Evolutionary conservation across 1,140 invertebrate species (phyloP), one percentile per base, ranked within the genome.

Genomic region (Cheumatopsyche charites): DNA sequence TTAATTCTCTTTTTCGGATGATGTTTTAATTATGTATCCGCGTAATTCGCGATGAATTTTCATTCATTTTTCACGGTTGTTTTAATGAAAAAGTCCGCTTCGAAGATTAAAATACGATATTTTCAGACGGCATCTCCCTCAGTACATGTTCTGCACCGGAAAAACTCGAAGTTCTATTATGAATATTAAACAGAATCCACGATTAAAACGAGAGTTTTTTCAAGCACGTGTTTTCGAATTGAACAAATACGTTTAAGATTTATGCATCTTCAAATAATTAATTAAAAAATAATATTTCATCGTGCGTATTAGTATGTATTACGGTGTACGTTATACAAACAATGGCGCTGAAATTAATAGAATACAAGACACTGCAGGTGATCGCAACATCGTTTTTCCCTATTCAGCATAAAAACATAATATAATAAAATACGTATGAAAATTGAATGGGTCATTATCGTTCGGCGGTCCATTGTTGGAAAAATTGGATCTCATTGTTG

Each of bases 401-500:
- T 36, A 9, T 36, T 9, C 9, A 4, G 9, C 29, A 36, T 4
- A 9, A 36, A 36, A 36, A 36, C 9, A 36, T 36, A 36, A 36
- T 36, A 36, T 9, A 9, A 36, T 9, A 36, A 55, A 68, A 55
- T 26, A 68, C 26, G 11, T 19, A 55, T 68, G 36, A 55, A 58
- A 55, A 68, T 68, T 49, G 66, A 68, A 68, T 55, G 47, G 63
- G 47, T 68, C 45, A 68, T 68, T 68, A 68, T 68, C 45, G 49
- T 67, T 41, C 47, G 43, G 42, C 17, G 47, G 66, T 68, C 66
- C 26, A 68, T 68, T 68, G 66, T 68, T 55, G 47, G 66, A 68
- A 68, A 68, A 68, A 68, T 68, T 68, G 66, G 49, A 68, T 68
- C 42, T 55, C 66, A 68, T 68, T 68, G 66, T 68, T 68, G 66